Conservation (phyloP, 2,113 vertebrate genomes). For the Phoenicopterus ruber region DNA sequence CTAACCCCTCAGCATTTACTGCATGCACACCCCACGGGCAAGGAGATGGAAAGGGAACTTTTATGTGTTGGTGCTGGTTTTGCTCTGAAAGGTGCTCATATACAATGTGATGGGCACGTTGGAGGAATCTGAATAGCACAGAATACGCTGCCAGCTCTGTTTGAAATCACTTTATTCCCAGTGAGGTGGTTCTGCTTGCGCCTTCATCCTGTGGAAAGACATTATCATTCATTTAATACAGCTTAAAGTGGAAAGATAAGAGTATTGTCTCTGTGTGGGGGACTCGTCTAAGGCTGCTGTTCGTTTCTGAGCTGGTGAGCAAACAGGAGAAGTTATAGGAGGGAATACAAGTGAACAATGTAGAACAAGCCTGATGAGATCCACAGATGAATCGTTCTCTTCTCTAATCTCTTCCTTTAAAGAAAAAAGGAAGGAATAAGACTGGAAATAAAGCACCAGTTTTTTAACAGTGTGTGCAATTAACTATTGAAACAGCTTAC, state of each 20-base stretch:
- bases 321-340: constrained; percentile 19
- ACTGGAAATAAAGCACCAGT: background rate
- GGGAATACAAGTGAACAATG: background rate
- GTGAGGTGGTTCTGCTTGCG: background rate
- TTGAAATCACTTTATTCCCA: background rate
- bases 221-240: constrained; percentile 15
- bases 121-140: background rate
- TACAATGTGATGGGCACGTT: background rate
- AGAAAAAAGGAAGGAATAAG: background rate
- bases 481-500: constrained; percentile 9
- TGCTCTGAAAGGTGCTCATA: background rate
- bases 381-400: background rate
- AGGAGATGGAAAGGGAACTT: background rate
- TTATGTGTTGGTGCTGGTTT: background rate
- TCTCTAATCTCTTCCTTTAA: constrained; percentile 20
- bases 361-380: constrained; percentile 19
- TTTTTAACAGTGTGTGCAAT: background rate
- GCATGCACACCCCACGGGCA: background rate
- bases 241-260: constrained; percentile 14
- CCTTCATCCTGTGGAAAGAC: background rate
- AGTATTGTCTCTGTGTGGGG: background rate
- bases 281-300: background rate
- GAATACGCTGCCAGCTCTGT: background rate
- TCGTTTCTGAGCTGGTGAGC: constrained; percentile 6
- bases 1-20: background rate